These are phyloP conservation scores for Anguilla rostrata DNA, from an alignment of 2,113 vertebrate genomes.

Conservation along the genomic window DNA sequence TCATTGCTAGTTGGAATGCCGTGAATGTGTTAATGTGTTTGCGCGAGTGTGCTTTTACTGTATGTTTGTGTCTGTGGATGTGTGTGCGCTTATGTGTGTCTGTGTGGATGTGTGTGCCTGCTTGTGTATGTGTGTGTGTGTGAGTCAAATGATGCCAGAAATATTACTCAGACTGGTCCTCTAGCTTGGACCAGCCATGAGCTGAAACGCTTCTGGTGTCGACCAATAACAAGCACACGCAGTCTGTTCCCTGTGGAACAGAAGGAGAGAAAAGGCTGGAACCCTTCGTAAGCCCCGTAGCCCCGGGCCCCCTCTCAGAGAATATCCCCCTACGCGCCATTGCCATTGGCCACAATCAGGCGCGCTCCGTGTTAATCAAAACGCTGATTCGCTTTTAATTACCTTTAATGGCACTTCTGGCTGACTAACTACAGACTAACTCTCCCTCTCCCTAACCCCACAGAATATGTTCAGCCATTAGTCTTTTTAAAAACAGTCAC, in stretches of 20 bases:
- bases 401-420: background rate
- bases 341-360: background rate
- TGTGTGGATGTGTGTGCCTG: background rate
- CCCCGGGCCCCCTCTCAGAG: background rate
- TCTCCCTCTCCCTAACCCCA: background rate
- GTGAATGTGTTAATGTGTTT: background rate
- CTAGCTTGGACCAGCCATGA: background rate
- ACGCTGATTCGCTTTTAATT: background rate
- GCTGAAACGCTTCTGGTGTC: background rate
- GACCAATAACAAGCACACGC: background rate
- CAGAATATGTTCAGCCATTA: background rate
- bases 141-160: background rate
- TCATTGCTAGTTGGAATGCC: background rate
- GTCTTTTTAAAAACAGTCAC: background rate
- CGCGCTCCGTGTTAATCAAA: background rate
- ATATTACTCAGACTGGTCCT: background rate
- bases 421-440: background rate
- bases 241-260: background rate
- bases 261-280: background rate
- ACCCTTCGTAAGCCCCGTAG: background rate
- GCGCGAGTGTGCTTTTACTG: no score
- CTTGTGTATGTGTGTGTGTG: background rate
- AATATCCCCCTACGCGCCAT: background rate
- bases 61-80: no score
- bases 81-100: no score